Evolutionary conservation across 1,140 invertebrate genomes (phyloP).

Genomic region (Sinonovacula constricta): DNA sequence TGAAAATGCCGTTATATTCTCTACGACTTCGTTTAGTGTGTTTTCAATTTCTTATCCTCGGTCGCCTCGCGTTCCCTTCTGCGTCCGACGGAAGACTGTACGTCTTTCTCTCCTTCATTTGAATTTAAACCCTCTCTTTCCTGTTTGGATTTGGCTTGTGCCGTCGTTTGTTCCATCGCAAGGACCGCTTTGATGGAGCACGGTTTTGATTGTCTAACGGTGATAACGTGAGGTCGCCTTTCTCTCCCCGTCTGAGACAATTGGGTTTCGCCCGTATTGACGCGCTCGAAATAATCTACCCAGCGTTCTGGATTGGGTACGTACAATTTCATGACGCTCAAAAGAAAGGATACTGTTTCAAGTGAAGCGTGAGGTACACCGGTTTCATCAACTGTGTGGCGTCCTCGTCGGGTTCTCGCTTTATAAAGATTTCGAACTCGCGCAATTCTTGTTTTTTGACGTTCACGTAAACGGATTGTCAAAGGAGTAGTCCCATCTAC

Average conservation of each 20-base stretch:
- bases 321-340: no score
- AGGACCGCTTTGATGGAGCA: slow-evolving; percentile 12
- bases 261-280: slow-evolving; percentile 13
- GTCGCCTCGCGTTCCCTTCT: neutral
- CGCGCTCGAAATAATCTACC: neutral
- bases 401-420: no score
- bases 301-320: no score
- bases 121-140: slow-evolving; percentile 27
- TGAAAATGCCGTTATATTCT: slow-evolving; percentile 8
- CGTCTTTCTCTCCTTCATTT: neutral
- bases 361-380: no score
- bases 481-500: no score
- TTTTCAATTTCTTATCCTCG: no score
- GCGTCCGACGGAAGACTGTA: slow-evolving; percentile 12
- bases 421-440: no score
- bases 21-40: neutral
- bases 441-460: no score
- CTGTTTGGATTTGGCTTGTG: no score
- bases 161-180: slow-evolving; percentile 18
- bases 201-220: slow-evolving; percentile 19
- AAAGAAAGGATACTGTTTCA: no score
- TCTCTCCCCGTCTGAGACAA: slow-evolving; percentile 5
- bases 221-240: neutral
- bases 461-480: no score
- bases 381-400: no score